A percentile compares a stretch with the other conserved stretches of the same genome.
Conservation (phyloP, 2,113 vertebrate genomes). For the Neodontobutis hainanensis region DNA sequence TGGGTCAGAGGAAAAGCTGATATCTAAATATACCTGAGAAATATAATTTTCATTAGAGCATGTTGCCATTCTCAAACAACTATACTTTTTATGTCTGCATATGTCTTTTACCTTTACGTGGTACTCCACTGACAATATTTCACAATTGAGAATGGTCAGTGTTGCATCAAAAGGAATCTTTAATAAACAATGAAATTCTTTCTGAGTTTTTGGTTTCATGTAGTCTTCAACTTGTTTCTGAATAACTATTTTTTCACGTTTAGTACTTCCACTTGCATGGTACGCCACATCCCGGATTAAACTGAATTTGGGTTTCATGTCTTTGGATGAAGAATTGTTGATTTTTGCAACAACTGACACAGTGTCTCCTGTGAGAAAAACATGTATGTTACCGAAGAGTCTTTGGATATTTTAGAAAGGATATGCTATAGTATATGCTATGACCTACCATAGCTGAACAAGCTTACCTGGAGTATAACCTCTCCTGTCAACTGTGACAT, state of each 20-base stretch:
- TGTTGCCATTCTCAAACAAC: not conserved
- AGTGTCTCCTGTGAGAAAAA: slow-evolving; percentile 63
- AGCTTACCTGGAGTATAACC: slow-evolving; percentile 66
- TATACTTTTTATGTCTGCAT: not conserved
- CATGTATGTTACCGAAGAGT: not conserved
- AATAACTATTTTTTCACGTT: slow-evolving; percentile 7
- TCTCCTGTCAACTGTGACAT: slow-evolving; percentile 49
- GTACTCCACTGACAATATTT: slow-evolving; percentile 71
- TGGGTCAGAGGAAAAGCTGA: slow-evolving; percentile 73
- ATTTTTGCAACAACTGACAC: slow-evolving; percentile 55
- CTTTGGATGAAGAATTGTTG: slow-evolving; percentile 69
- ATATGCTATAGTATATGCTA: no score
- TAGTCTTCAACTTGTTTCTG: slow-evolving; percentile 37
- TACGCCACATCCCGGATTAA: slow-evolving; percentile 53
- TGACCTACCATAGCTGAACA: not conserved
- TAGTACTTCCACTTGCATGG: slow-evolving; percentile 38
- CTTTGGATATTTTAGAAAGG: not conserved
- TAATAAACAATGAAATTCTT: slow-evolving; percentile 44
- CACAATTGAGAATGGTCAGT: slow-evolving; percentile 59
- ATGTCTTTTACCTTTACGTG: slow-evolving; percentile 63
- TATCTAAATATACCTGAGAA: slow-evolving; percentile 74
- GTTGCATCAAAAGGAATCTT: slow-evolving; percentile 49
- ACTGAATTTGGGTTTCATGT: slow-evolving; percentile 68
- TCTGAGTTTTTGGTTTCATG: slow-evolving; percentile 46
- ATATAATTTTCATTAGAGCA: slow-evolving; percentile 7